Base-by-base conservation (phyloP, 2,888 invertebrate species). In the Orthonychiurus folsomi region DNA sequence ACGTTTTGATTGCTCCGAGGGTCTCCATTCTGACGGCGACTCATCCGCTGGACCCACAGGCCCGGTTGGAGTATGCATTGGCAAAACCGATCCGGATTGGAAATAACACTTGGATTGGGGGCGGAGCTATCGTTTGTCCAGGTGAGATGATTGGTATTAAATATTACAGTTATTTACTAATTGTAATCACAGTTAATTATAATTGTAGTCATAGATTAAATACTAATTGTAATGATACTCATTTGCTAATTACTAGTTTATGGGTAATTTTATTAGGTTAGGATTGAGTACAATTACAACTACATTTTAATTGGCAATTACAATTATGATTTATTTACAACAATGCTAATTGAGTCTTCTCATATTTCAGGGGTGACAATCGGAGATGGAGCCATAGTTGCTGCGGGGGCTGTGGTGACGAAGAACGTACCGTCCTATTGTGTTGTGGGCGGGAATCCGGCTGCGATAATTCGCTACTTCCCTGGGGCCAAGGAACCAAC, bases 21-120 rank as follows among this genome's bases (percentile, higher is more conserved):
- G 71, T 69, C 24, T 66, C 69, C 20, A 59, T 71, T 24, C 70
- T 69, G 50, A 59, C 68, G 2, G 71, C 68, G 2, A 63, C 62
- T 9, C 71, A 71, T 63, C 69, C 71, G 1, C 3, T 69, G 1
- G 65, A 69, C 58, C 59, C 60, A 18, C 60, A 62, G n/a, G 47
- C 58, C 50, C 48, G 69, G 12, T 3, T 52, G 3, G 55, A 28
- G 3, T 25, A 37, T 12, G 59, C 58, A 27, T 23, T 50, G 1
- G 64, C 56, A 2, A 64, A 61, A 28, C 64, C 69, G 3, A 64
- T 71, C 18, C 61, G 37, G 50, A 64, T 70, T 28, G 69, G 69
- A 2, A 62, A 70, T 52, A 64, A 67, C 50, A 62, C 62, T 20
- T 64, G 66, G 65, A 60, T 70, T 24, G 70, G 69, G n/a, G 70